Evolutionary conservation across 2,113 vertebrate species (phyloP).

Genomic region (Rhinoderma darwinii): DNA sequence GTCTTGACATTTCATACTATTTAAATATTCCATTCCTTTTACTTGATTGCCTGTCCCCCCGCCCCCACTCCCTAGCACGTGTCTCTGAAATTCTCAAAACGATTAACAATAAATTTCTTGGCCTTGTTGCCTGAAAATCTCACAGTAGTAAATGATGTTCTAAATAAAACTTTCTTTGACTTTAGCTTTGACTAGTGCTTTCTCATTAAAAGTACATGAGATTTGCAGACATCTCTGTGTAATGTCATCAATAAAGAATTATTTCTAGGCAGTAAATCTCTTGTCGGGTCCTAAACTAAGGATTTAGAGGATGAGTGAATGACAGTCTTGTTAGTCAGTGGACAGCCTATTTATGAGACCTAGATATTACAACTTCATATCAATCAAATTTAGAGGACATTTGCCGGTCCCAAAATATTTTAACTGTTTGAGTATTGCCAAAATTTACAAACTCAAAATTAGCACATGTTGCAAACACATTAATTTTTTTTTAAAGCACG

Average conservation of each 20-base stretch:
- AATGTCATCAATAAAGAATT: conserved; percentile 85
- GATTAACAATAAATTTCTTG: too few relatives aligned
- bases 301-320: conserved; percentile 79
- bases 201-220: conserved; percentile 75
- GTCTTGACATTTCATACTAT: too few relatives aligned
- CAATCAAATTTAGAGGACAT: conserved; percentile 55
- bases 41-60: too few relatives aligned
- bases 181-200: conserved; percentile 64
- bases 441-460: neutral
- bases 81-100: too few relatives aligned
- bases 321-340: conserved; percentile 77
- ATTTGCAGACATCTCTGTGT: conserved; percentile 69
- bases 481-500: neutral
- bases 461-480: too few relatives aligned
- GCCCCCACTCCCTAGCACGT: too few relatives aligned
- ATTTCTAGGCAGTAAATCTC: conserved; percentile 83
- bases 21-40: too few relatives aligned
- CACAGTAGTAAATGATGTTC: neutral
- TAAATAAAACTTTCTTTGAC: conserved; percentile 8
- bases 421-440: neutral
- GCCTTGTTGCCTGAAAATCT: too few relatives aligned
- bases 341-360: conserved; percentile 65
- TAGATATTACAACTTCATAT: conserved; percentile 61
- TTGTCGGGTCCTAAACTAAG: conserved; percentile 77
- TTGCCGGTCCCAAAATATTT: conserved; percentile 40